Conservation (phyloP, 2,113 vertebrate genomes). For the Eudyptes chrysolophus region DNA sequence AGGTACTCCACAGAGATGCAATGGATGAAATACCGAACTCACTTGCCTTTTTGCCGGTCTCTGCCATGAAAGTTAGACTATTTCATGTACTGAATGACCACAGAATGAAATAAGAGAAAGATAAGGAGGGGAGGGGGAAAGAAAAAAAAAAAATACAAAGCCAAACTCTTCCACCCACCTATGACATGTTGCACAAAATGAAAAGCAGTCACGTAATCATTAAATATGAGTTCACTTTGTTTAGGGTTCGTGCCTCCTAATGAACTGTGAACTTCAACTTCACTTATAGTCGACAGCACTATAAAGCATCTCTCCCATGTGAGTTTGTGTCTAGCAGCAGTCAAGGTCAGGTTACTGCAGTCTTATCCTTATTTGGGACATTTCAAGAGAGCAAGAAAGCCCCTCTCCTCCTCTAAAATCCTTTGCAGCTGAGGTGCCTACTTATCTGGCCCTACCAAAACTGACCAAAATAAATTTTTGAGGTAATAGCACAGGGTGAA, state of each 20-base stretch:
- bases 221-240: not conserved
- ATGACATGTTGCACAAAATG: not conserved
- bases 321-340: not conserved
- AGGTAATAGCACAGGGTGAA: not conserved
- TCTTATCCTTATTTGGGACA: not conserved
- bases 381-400: not conserved
- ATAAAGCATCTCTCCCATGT: not conserved
- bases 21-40: not conserved
- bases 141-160: not conserved
- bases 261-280: not conserved
- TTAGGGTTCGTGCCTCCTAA: not conserved
- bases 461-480: conserved; percentile 6
- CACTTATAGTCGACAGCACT: not conserved
- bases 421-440: not conserved
- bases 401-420: not conserved
- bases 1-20: not conserved
- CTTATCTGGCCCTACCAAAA: not conserved
- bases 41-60: not conserved
- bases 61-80: not conserved
- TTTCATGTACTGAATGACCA: not conserved
- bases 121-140: too few relatives aligned
- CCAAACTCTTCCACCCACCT: not conserved
- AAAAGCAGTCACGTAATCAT: not conserved
- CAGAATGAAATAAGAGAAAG: not conserved
- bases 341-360: not conserved